A percentile compares a stretch with the other conserved stretches of the same genome.
phyloP scores from a whole-genome alignment of 1,140 invertebrate species.

The Cephus cinctus region DNA sequence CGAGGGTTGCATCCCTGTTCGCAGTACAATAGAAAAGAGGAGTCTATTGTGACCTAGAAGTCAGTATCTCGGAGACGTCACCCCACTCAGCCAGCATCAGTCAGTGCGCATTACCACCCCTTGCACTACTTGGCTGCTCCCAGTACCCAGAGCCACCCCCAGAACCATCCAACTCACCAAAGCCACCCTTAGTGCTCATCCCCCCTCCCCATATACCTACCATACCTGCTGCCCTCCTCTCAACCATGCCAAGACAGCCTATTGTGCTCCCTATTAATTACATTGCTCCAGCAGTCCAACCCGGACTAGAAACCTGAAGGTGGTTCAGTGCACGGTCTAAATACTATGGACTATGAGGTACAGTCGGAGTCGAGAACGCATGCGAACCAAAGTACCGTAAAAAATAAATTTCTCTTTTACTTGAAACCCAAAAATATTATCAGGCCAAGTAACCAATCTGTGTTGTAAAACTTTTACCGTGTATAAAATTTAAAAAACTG shows the following conservation, averaged over 20 bases:
- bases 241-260: constrained; percentile 43
- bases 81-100: constrained; percentile 35
- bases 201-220: no score
- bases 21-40: constrained; percentile 16
- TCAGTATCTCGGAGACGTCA: constrained; percentile 33
- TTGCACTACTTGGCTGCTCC: constrained; percentile 18
- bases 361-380: constrained; percentile 15
- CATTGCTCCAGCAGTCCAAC: constrained; percentile 24
- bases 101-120: constrained; percentile 37
- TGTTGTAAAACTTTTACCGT: no score
- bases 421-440: no score
- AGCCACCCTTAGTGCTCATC: no score
- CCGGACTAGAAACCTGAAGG: constrained; percentile 18
- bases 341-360: constrained; percentile 28
- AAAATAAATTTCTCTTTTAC: no score
- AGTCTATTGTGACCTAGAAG: constrained; percentile 37
- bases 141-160: constrained; percentile 20
- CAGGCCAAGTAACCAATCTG: no score
- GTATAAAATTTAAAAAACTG: no score
- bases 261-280: constrained; percentile 47
- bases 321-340: constrained; percentile 32
- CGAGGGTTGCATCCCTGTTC: background rate
- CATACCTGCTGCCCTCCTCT: no score
- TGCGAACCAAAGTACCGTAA: no score
- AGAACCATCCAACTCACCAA: no score